Conservation (phyloP, 2,797 vertebrate species). For the Oreortyx pictus region DNA sequence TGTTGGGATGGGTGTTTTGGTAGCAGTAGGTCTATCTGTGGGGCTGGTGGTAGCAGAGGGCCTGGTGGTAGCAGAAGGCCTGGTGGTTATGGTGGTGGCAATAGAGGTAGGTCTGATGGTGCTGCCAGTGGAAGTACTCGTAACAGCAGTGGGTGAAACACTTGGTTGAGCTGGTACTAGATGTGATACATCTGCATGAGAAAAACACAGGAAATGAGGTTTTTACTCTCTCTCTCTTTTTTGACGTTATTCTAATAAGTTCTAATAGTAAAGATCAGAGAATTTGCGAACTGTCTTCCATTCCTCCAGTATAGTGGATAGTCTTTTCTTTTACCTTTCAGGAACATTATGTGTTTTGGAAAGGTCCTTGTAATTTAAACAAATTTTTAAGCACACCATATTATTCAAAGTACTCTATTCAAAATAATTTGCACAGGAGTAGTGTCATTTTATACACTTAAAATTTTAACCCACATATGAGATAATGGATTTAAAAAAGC, state of each 20-base stretch:
- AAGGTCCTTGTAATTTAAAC: background rate
- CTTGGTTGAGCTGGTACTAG: slow-evolving; percentile 74
- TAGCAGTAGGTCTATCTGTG: background rate
- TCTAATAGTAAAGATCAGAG: background rate
- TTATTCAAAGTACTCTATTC: background rate
- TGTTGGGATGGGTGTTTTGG: background rate
- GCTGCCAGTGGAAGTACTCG: background rate
- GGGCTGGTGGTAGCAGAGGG: background rate
- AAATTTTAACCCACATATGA: background rate
- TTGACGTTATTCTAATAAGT: background rate
- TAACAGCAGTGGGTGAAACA: background rate
- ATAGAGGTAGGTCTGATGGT: background rate
- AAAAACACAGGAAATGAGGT: background rate
- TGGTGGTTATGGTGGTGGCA: background rate
- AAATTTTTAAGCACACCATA: background rate
- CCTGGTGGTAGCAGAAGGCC: background rate
- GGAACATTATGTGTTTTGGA: background rate
- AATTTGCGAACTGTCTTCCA: background rate
- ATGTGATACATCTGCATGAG: slow-evolving; percentile 83
- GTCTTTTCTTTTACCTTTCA: background rate
- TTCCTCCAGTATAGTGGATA: background rate
- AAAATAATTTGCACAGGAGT: background rate
- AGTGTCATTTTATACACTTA: background rate
- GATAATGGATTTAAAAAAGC: background rate
- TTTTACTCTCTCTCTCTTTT: background rate